These are phyloP conservation scores for Cephus rjabovi DNA, from an alignment of 2,888 invertebrate genomes.

Conservation along the genomic window DNA sequence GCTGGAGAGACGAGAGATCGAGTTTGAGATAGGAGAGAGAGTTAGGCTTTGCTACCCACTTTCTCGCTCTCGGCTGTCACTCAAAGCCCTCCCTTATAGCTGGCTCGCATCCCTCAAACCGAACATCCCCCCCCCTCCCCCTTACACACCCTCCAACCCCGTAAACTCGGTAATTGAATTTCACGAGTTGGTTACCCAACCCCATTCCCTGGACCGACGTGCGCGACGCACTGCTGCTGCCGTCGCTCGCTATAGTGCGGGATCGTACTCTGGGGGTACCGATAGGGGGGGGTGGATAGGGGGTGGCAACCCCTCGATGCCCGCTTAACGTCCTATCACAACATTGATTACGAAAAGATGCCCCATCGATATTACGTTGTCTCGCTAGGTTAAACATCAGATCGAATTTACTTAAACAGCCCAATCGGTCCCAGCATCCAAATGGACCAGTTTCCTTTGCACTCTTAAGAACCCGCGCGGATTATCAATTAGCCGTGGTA, in stretches of 20 bases:
- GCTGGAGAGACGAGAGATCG: slow-evolving; percentile 10
- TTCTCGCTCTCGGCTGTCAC: slow-evolving; percentile 61
- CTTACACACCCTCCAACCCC: slow-evolving; percentile 38
- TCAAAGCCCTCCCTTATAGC: slow-evolving; percentile 45
- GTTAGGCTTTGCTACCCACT: slow-evolving; percentile 38
- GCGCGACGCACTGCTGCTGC: slow-evolving; percentile 15
- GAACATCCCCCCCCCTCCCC: not conserved
- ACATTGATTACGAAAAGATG: slow-evolving; percentile 42
- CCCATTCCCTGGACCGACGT: slow-evolving; percentile 26
- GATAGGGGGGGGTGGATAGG: slow-evolving; percentile 20
- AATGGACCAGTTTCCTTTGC: not conserved
- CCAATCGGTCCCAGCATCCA: not conserved
- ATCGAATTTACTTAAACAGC: not conserved
- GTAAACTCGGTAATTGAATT: slow-evolving; percentile 66
- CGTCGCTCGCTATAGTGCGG: slow-evolving; percentile 5
- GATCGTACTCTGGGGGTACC: slow-evolving; percentile 20
- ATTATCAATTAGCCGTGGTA: not conserved
- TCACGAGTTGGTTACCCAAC: slow-evolving; percentile 66
- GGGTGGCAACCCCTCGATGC: slow-evolving; percentile 44
- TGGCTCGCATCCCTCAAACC: not conserved
- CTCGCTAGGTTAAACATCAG: slow-evolving; percentile 4
- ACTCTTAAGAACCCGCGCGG: not conserved
- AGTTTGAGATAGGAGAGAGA: slow-evolving; percentile 23
- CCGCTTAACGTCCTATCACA: slow-evolving; percentile 55
- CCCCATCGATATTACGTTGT: slow-evolving; percentile 20